Evolutionary conservation across 2,113 vertebrate species (phyloP).

Genomic region (Ondatra zibethicus): DNA sequence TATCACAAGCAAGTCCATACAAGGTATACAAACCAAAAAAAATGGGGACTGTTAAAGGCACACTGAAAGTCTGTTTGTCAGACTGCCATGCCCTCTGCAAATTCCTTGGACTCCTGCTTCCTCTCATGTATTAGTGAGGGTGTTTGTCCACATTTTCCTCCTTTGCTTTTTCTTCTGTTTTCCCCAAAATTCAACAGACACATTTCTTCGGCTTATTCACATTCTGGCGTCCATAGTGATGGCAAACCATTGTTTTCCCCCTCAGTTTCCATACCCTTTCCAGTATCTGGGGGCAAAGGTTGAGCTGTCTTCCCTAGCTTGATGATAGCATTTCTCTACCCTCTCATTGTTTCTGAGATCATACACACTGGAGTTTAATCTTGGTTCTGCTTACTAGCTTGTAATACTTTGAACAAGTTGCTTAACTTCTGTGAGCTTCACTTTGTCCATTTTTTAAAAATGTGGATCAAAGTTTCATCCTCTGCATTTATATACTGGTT

Average conservation of each 20-base stretch:
- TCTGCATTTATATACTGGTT: neutral
- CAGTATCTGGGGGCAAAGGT: neutral
- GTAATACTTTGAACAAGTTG: neutral
- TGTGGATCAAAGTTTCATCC: neutral
- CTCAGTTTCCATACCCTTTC: neutral
- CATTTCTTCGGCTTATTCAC: neutral
- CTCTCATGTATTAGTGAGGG: neutral
- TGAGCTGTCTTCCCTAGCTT: neutral
- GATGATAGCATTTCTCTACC: neutral
- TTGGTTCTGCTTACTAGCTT: neutral
- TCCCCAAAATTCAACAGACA: neutral
- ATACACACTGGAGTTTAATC: neutral
- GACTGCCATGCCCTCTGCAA: neutral
- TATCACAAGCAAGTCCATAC: neutral
- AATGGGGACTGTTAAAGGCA: neutral
- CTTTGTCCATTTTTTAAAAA: conserved; percentile 4
- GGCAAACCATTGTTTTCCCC: neutral
- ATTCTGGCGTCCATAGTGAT: neutral
- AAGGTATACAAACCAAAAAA: neutral
- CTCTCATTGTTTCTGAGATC: neutral
- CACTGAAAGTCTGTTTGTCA: neutral
- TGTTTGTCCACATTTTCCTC: neutral
- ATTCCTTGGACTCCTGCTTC: neutral
- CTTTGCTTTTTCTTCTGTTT: conserved; percentile 32
- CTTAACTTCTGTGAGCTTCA: neutral